These are phyloP conservation scores for Pipistrellus pygmaeus DNA, from an alignment of 2,797 vertebrate species.

Conservation along the genomic window DNA sequence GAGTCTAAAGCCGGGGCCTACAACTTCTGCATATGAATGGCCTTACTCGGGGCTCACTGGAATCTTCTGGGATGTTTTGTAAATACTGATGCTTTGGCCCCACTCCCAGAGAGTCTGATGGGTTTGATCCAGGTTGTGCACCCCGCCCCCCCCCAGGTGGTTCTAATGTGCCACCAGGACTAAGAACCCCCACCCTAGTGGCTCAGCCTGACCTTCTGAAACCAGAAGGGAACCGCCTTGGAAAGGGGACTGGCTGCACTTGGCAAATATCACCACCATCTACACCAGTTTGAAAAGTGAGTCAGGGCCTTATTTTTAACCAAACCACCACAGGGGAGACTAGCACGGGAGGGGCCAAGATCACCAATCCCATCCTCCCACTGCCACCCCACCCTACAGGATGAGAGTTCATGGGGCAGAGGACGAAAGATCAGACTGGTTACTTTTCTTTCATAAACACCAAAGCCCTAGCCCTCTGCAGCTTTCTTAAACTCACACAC, in stretches of 20 bases:
- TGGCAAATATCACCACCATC: neutral
- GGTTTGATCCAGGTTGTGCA: neutral
- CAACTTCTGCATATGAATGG: fast-evolving
- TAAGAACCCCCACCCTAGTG: fast-evolving
- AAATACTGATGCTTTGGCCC: neutral
- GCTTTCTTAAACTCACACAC: neutral
- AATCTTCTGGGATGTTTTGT: neutral
- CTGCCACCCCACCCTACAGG: neutral
- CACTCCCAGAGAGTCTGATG: neutral
- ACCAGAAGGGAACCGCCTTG: neutral
- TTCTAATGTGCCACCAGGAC: neutral
- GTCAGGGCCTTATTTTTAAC: conserved; percentile 64
- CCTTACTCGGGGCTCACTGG: neutral
- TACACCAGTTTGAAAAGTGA: conserved; percentile 7
- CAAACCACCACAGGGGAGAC: neutral
- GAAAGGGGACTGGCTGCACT: neutral
- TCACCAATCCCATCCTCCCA: too few relatives aligned
- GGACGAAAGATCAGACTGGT: neutral
- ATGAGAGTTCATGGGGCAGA: neutral
- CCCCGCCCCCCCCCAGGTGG: too few relatives aligned
- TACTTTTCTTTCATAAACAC: neutral
- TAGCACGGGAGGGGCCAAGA: neutral
- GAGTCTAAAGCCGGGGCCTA: neutral
- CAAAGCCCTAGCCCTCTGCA: neutral
- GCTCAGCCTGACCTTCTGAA: neutral